Base-by-base conservation (phyloP, 2,888 invertebrate species). In the Maniola hyperantus region DNA sequence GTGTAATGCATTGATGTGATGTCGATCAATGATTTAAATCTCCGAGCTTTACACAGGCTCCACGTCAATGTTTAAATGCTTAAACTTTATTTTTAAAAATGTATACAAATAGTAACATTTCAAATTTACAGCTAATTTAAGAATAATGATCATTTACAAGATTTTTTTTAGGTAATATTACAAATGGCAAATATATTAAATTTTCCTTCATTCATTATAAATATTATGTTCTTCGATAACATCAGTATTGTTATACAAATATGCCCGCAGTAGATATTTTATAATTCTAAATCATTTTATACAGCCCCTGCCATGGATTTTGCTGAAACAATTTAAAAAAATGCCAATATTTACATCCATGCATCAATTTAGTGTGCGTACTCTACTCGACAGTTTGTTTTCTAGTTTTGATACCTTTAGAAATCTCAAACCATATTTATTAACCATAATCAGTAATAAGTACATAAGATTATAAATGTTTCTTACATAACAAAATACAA, bases 261-360 rank as follows among this genome's bases (percentile, higher is more conserved):
- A 73, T 44, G 50, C 65, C 64, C 62, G 34, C 51, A 48, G 72
- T 71, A 57, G 71, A 6, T 7, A 15, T 15, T 72, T 73, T 71
- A 72, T 75, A 77, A 76, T 72, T 77, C 78, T 73, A 74, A 80
- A 78, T 79, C 78, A 79, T 79, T 80, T 81, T 86, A 86, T 76
- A 83, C 83, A 81, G 79, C 82, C 72, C 84, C 80, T 26, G 50
- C 48, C 48, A 7, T 48, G 81, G 76, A 74, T 78, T 86, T 89
- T 85, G 89, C 91, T 91, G 91, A 91, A 92, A 91, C 90, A 92
- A 91, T 84, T 79, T 81, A 87, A 84, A 71, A 55, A 75, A 81
- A 77, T 81, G 80, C 83, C 78, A 83, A 80, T 81, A 75, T 81
- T 78, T 73, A 76, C 71, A 71, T 67, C 33, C 26, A 26, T 65